A percentile compares a stretch with the other conserved stretches of the same genome.
These are phyloP conservation scores for Oxyura jamaicensis DNA, from an alignment of 2,113 vertebrate genomes.

Conservation along the genomic window DNA sequence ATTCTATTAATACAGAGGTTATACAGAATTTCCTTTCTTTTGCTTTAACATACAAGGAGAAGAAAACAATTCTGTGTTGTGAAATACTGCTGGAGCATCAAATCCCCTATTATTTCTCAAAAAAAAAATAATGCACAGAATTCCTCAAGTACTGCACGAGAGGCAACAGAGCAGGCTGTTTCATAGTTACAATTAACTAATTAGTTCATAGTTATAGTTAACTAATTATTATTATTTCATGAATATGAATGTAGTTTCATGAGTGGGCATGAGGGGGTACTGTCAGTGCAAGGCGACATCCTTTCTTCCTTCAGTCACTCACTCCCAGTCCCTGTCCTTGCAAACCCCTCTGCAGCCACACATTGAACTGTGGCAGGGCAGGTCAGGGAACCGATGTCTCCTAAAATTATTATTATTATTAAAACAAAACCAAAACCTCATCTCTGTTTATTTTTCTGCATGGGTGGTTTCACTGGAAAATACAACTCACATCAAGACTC, in stretches of 20 bases:
- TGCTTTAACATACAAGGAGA: not conserved
- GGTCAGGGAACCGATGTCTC: not conserved
- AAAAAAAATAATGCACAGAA: not conserved
- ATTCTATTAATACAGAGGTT: not conserved
- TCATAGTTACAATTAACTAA: not conserved
- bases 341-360: not conserved
- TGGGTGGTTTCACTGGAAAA: not conserved
- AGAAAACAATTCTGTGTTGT: not conserved
- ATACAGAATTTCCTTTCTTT: not conserved
- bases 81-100: not conserved
- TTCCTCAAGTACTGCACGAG: rapidly evolving
- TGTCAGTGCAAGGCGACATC: not conserved
- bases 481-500: not conserved
- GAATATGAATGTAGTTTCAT: not conserved
- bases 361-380: not conserved
- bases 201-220: too few relatives aligned
- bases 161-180: rapidly evolving
- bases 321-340: not conserved
- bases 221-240: not conserved
- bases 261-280: not conserved
- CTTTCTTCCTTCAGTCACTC: not conserved
- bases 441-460: not conserved
- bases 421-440: not conserved
- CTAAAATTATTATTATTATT: not conserved
- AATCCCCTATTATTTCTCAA: not conserved